Base-by-base conservation (phyloP, 2,113 vertebrate species). In the Tretioscincus oriximinensis region DNA sequence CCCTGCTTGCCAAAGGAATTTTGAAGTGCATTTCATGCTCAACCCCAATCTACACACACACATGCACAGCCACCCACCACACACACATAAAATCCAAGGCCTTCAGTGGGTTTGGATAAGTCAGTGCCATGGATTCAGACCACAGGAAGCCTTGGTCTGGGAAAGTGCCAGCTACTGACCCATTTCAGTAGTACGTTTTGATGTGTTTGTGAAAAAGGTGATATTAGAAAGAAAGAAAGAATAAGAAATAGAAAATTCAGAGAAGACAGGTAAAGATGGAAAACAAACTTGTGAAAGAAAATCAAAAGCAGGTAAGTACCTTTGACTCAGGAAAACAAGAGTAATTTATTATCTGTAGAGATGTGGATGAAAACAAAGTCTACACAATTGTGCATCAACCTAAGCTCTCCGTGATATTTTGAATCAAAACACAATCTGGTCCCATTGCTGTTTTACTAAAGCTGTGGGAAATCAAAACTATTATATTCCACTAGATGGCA, bases 401-500 rank as follows among this genome's bases (percentile, higher is more conserved):
- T 12, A n/a, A 72, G 47, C 14, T 51, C 29, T 67, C 51, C 6
- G 10, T 67, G 29, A 76, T 18, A 45, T 70, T 71, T 49, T 58
- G 54, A 63, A 80, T 64, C 21, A 45, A 28, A 70, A 70, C 31
- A 31, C 26, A 63, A 21, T 45, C 20, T 47, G 22, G 21, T 73
- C 64, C 28, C 69, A 49, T 47, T 45, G 35, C 26, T 60, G 16
- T n/a, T 70, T 16, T 66, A 20, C 24, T 5, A 3, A 26, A 63
- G 21, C 7, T 2, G 64, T 28, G 20, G 47, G 49, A 67, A n/a
- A 74, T 10, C 28, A 41, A 76, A 61, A 28, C 47, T 24, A 26
- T 10, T 14, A 22, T 31, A 2, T 67, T 21, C 35, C 80, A 81
- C 73, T 76, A 81, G 80, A 61, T 76, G 80, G 80, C 80, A 76